Percentiles rank a stretch among this genome's conserved stretches.
phyloP scores from a whole-genome alignment of 2,797 vertebrate genomes.

The Etheostoma nigrum region DNA sequence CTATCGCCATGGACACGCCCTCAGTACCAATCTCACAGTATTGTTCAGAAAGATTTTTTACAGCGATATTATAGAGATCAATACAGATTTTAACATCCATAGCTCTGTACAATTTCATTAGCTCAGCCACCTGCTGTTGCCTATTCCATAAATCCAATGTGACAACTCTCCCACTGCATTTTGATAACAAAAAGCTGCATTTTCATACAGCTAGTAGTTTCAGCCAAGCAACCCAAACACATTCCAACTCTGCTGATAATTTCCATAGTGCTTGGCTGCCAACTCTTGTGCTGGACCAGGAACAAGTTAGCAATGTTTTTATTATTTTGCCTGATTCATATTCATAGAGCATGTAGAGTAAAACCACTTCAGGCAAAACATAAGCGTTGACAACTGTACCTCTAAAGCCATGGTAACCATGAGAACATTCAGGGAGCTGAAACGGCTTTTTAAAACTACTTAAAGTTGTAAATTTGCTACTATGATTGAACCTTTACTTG shows the following conservation, averaged over 20 bases:
- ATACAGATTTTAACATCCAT: background rate
- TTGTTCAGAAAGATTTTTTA: background rate
- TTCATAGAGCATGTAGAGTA: constrained; percentile 10
- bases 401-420: background rate
- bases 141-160: constrained; percentile 17
- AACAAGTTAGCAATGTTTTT: constrained; percentile 21
- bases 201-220: constrained; percentile 27
- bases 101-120: background rate
- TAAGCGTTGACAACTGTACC: background rate
- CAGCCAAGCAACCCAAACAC: constrained; percentile 24
- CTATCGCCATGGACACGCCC: background rate
- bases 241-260: constrained; percentile 43
- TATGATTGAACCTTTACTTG: too few relatives aligned
- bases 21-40: too few relatives aligned
- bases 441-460: too few relatives aligned
- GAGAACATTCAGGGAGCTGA: background rate
- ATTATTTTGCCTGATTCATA: constrained; percentile 25
- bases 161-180: background rate
- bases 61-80: background rate
- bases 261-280: constrained; percentile 28
- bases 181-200: constrained; percentile 23
- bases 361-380: background rate
- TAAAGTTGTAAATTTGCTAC: too few relatives aligned
- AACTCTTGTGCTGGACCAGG: constrained; percentile 19
- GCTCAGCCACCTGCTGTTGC: constrained; percentile 40